These are phyloP conservation scores for Ivindomyrus marchei DNA, from an alignment of 2,113 vertebrate species.

Conservation along the genomic window DNA sequence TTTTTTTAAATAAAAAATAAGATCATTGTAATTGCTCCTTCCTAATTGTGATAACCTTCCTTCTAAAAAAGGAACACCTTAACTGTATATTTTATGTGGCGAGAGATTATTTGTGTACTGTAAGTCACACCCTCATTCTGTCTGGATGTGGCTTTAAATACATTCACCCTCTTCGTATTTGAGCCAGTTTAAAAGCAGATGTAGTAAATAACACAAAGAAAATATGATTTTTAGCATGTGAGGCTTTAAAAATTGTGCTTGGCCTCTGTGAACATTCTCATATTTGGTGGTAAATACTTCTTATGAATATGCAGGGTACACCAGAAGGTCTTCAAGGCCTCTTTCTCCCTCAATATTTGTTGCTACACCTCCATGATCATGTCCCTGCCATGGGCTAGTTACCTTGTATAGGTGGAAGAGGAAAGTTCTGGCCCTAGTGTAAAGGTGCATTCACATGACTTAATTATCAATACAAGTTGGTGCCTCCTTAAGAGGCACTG, in stretches of 20 bases:
- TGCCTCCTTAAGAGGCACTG: not conserved
- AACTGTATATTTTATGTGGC: not conserved
- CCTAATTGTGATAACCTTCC: not conserved
- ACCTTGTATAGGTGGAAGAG: not conserved
- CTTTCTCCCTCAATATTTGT: not conserved
- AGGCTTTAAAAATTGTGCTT: not conserved
- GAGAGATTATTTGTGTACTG: not conserved
- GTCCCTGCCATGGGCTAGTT: not conserved
- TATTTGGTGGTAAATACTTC: not conserved
- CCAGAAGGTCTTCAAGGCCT: not conserved
- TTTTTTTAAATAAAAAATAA: not conserved
- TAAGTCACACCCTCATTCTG: not conserved
- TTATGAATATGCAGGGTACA: not conserved
- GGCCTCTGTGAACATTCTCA: not conserved
- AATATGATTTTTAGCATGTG: not conserved
- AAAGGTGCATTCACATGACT: not conserved
- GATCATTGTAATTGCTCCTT: not conserved
- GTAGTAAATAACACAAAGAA: not conserved
- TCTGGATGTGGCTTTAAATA: not conserved
- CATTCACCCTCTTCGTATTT: not conserved
- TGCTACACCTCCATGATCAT: not conserved
- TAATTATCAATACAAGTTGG: not conserved
- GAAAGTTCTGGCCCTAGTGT: not conserved
- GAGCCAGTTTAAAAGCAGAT: not conserved
- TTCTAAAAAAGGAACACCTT: not conserved